Base-by-base conservation (phyloP, 2,113 vertebrate genomes). In the Trochalopteron elliotii region DNA sequence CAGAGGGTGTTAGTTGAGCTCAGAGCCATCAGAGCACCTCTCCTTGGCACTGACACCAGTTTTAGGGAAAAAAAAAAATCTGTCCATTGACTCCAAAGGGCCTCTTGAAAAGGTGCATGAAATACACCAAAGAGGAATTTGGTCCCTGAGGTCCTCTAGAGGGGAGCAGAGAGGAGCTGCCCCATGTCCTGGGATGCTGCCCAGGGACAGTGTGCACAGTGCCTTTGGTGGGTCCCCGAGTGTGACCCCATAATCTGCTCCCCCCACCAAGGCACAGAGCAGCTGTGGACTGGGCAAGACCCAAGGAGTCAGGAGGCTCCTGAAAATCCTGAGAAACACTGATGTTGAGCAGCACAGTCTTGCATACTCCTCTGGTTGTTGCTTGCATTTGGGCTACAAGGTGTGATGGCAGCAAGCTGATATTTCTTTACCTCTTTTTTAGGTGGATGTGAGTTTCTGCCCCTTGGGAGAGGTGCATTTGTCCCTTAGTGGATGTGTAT, bases 241-340 rank as follows among this genome's bases (percentile, higher is more conserved):
- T 24, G 23, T 0, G 0, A 35, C 33, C 45, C 35, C 1, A 1
- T 17, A 33, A 20, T 0, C 2, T 61, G 30, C 37, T 65, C 2
- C 44, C 4, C 4, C 14, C 2, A 4, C 57, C 23, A 39, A 39
- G 22, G 65, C 52, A 61, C 8, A n/a, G 69, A 47, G 55, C 59
- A 45, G 19, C 42, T 35, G 30, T 5, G 25, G 21, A 11, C 47
- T 50, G 23, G 13, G n/a, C 30, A 81, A 44, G 50, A 35, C 44
- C 2, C 0, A 69, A 60, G 53, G 35, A 72, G 30, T 49, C 44
- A 47, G 37, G 71, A 76, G 25, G 10, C 37, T 87, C 27, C 45
- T 75, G 65, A 61, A 70, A 69, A 33, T 31, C n/a, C 20, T 33
- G 16, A 78, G 50, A 44, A 84, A 44, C 5, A 2, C 14, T 12